phyloP scores from a whole-genome alignment of 92 coral and sea anemone genomes.

The Porites rus region DNA sequence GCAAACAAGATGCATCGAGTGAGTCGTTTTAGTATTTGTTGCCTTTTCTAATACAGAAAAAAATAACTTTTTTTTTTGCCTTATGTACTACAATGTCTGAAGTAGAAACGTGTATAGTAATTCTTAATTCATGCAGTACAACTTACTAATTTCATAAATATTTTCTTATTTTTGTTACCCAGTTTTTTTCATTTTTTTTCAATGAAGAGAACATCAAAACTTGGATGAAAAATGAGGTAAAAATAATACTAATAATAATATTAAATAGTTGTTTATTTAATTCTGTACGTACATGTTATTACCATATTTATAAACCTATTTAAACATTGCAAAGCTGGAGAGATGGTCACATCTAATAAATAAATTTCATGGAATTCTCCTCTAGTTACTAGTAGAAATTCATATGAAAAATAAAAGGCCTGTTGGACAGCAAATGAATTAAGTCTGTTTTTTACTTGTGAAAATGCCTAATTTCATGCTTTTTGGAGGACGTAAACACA shows the following conservation, averaged over 20 bases:
- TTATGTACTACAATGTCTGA: background rate
- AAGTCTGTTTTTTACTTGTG: no score
- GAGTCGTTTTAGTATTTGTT: background rate
- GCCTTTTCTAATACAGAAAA: no score
- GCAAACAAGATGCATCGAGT: constrained; percentile 90
- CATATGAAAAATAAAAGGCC: no score
- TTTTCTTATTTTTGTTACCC: background rate
- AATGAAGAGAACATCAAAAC: constrained; percentile 86
- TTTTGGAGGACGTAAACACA: no score
- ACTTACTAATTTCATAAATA: background rate
- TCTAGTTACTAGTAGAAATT: background rate
- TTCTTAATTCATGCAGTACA: background rate
- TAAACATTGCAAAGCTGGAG: no score
- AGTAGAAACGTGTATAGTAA: background rate
- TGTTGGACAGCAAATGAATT: no score
- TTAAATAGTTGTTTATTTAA: no score
- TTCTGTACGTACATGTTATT: background rate
- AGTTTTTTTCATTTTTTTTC: constrained; percentile 88
- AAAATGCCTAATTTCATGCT: no score
- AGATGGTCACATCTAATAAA: no score
- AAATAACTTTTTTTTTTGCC: no score
- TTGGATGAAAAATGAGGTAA: constrained; percentile 99
- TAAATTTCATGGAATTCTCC: background rate
- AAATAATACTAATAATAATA: background rate
- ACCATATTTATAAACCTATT: background rate